Base-by-base conservation (phyloP, 2,113 vertebrate species). In the Gallinago paraguaiae region DNA sequence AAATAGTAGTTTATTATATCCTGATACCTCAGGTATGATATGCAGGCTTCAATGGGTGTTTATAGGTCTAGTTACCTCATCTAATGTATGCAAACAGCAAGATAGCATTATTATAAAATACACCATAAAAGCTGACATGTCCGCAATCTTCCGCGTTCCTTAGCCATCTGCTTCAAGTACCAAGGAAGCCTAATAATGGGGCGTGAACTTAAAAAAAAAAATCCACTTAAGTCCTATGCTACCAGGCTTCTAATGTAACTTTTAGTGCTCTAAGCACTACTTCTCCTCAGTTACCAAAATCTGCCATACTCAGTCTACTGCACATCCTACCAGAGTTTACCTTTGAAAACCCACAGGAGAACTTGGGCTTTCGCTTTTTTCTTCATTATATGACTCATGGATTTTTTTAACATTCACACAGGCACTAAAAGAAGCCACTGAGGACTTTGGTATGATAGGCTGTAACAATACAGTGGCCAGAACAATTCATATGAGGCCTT, bases 291-390 rank as follows among this genome's bases (percentile, higher is more conserved):
- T 31, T 77, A 39, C 41, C 64, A 53, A 83, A 45, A 74, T 24
- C 56, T 43, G 20, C 65, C 53, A 37, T 33, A 39, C 33, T 59
- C 27, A 23, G 17, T 3, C 22, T 24, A 35, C 53, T 39, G 35
- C 71, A 71, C 35, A 30, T 35, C n/a, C 51, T 56, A 45, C 13
- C 43, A 59, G 22, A 57, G 41, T 20, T 70, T 4, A 31, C 27
- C 78, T 79, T 43, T 30, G 35, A 76, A 88, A 86, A 71, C 51
- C 11, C 80, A 86, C 30, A 74, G 30, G 18, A 17, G 20, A 77
- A 72, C 2, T 8, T 0, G 1, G 11, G 39, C 27, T 88, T 81
- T 50, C 0, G 0, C 7, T 68, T 87, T 77, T 56, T 17, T 15
- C 11, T 45, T 63, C 53, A 30, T 51, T 63, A 23, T 39, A 1